Conservation (phyloP, 2,888 invertebrate genomes). For the Catocala sponsa region DNA sequence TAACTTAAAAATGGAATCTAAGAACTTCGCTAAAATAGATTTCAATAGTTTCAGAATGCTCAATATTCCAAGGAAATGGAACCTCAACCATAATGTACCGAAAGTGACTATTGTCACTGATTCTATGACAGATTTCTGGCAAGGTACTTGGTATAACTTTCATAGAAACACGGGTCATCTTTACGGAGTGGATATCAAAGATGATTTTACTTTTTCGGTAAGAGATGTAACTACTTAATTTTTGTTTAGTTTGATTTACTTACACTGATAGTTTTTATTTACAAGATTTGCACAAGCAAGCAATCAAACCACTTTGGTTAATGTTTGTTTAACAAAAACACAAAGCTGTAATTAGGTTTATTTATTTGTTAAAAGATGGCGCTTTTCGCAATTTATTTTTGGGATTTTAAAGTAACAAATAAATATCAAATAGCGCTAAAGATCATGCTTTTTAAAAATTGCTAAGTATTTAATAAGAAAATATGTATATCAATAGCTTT, state of each 20-base stretch:
- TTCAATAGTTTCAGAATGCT: slow-evolving; percentile 68
- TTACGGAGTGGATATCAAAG: slow-evolving; percentile 64
- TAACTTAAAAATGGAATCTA: slow-evolving; percentile 33
- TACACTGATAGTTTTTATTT: slow-evolving; percentile 1
- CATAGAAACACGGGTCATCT: slow-evolving; percentile 69
- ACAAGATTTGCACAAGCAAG: not conserved
- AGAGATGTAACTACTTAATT: slow-evolving; percentile 34
- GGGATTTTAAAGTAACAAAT: no score
- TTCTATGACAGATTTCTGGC: slow-evolving; percentile 78
- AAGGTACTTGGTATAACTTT: slow-evolving; percentile 74
- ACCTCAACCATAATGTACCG: slow-evolving; percentile 36
- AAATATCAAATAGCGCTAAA: no score
- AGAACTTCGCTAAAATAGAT: slow-evolving; percentile 21
- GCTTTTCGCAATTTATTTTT: not conserved
- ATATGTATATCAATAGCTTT: no score
- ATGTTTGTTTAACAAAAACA: no score
- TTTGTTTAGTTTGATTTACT: no score
- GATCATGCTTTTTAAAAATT: no score
- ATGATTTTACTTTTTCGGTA: slow-evolving; percentile 72
- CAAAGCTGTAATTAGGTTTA: no score
- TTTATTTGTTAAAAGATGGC: not conserved
- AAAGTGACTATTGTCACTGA: slow-evolving; percentile 63
- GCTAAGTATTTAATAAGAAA: no score
- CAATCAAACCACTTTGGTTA: no score
- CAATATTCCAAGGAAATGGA: slow-evolving; percentile 72